Evolutionary conservation across 2,888 invertebrate species (phyloP).

Genomic region (Megaustenia siamemsis): DNA sequence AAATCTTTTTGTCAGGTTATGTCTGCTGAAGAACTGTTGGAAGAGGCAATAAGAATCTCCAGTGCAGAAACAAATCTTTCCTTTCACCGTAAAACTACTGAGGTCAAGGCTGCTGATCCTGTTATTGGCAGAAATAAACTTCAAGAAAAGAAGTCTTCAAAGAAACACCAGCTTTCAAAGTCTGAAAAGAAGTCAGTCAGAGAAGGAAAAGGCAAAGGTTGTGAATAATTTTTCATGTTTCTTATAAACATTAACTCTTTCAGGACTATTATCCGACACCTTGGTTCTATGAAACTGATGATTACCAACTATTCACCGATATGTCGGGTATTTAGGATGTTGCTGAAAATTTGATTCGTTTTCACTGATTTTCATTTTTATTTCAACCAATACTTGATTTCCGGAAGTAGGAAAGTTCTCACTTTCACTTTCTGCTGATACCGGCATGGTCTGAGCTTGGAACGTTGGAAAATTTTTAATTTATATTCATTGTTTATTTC

Average conservation of each 20-base stretch:
- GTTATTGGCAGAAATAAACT: neutral
- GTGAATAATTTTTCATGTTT: neutral
- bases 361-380: no score
- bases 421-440: no score
- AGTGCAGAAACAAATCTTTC: slow-evolving; percentile 58
- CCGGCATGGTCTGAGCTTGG: no score
- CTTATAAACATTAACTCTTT: neutral
- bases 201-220: slow-evolving; percentile 30
- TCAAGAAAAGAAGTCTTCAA: slow-evolving; percentile 10
- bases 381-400: no score
- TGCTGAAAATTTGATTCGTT: no score
- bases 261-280: no score
- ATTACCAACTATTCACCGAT: no score
- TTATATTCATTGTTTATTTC: no score
- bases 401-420: no score
- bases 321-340: no score
- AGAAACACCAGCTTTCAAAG: slow-evolving; percentile 6
- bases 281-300: no score
- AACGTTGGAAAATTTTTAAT: no score
- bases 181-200: slow-evolving; percentile 1
- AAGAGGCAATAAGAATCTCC: slow-evolving; percentile 76
- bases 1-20: slow-evolving; percentile 63
- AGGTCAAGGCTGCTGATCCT: neutral
- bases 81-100: neutral
- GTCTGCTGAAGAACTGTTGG: slow-evolving; percentile 75